Evolutionary conservation across 2,888 invertebrate species (phyloP), one percentile per base, ranked within the genome.

Genomic region (Drymonia ruficornis): DNA sequence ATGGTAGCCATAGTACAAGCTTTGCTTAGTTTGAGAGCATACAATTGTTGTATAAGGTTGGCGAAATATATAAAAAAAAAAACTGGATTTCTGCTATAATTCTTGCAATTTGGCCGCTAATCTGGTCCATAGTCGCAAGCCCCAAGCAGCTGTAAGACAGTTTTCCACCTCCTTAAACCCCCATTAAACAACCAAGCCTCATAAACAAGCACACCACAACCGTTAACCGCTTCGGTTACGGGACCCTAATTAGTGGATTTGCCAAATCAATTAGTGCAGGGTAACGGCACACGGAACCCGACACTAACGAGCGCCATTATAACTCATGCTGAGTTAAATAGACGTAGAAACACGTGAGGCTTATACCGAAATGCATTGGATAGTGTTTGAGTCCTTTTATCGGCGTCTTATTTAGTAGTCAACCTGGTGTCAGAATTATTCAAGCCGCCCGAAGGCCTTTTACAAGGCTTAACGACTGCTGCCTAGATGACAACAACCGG

Each of bases 211-310:
- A 8, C 19, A 19, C 43, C 19, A 43, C 43, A 19, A 9, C n/a
- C 43, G 19, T 4, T 19, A 43, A 19, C 19, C 43, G 19, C 19
- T 40, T 9, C 40, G 40, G 43, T 16, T 43, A 19, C 43, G 12
- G 43, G 8, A 43, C 43, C 49, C 50, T 55, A 52, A 63, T 48
- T 49, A 29, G 16, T 43, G 55, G 55, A 55, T 59, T 55, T 52
- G 44, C 42, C 23, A 31, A 42, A 40, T 50, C n/a, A 51, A 50
- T 47, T 16, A 13, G 16, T 18, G 47, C 28, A 47, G 8, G 7
- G 40, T 40, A 43, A 19, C 40, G n/a, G 40, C 43, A 43, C 28
- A 19, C 12, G 50, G 28, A 46, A 50, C 23, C 31, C 23, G 46
- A 44, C 8, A 8, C 29, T 53, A 23, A 15, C 38, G 12, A 31